Conservation (phyloP, 1,140 invertebrate species). For the Drosophila santomea region DNA sequence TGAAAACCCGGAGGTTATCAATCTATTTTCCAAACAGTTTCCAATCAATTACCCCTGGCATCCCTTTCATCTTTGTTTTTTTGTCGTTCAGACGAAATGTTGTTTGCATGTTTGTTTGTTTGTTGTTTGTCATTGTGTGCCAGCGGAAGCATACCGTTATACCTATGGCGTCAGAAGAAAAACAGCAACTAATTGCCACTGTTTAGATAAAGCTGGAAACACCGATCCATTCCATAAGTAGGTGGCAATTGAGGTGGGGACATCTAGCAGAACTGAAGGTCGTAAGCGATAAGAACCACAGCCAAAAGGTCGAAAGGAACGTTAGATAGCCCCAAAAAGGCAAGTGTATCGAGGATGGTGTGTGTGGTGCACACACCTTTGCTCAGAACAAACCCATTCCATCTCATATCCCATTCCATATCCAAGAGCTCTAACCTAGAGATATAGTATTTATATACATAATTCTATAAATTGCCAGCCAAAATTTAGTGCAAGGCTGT, state of each 20-base stretch:
- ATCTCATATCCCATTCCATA: not conserved
- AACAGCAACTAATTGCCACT: slow-evolving; percentile 52
- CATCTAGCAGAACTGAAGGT: slow-evolving; percentile 28
- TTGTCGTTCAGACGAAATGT: slow-evolving; percentile 7
- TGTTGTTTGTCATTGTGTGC: slow-evolving; percentile 8
- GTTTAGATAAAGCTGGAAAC: slow-evolving; percentile 39
- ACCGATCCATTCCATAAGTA: slow-evolving; percentile 20
- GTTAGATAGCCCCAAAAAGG: not conserved
- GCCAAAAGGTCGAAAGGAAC: not conserved
- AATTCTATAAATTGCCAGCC: slow-evolving; percentile 70
- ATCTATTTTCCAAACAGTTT: slow-evolving; percentile 18
- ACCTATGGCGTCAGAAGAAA: slow-evolving; percentile 15
- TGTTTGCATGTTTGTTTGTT: slow-evolving; percentile 29
- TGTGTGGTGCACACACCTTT: not conserved
- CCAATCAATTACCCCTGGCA: slow-evolving; percentile 32
- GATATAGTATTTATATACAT: slow-evolving; percentile 47
- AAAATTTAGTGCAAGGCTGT: slow-evolving; percentile 75
- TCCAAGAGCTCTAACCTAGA: slow-evolving; percentile 33
- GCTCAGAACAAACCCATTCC: slow-evolving; percentile 6
- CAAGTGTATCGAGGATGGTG: slow-evolving; percentile 1
- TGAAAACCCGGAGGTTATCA: slow-evolving; percentile 29
- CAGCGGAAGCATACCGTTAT: slow-evolving; percentile 49
- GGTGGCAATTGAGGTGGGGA: slow-evolving; percentile 6
- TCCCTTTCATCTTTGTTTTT: slow-evolving; percentile 1
- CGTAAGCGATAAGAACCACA: slow-evolving; percentile 6